These are phyloP conservation scores for Isoperla grammatica DNA, from an alignment of 2,888 invertebrate genomes.

Conservation along the genomic window DNA sequence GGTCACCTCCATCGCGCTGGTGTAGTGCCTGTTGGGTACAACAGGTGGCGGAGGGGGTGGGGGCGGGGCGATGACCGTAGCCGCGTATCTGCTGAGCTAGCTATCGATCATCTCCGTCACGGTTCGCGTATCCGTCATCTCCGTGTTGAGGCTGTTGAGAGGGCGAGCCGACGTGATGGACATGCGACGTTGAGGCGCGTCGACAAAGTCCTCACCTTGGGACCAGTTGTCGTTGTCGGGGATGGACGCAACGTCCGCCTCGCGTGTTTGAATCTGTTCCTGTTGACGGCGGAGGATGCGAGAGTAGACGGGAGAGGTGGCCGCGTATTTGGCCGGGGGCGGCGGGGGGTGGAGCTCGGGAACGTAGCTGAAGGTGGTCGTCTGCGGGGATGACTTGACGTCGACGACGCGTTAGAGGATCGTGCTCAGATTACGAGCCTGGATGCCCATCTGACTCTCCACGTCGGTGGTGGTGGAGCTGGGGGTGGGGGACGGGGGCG, in stretches of 20 bases:
- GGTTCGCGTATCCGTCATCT: conserved; percentile 73
- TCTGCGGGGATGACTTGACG: conserved; percentile 39
- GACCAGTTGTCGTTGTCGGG: conserved; percentile 37
- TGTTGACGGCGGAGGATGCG: conserved; percentile 50
- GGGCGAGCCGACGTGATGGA: conserved; percentile 42
- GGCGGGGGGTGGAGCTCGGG: conserved; percentile 65
- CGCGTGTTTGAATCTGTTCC: conserved; percentile 35
- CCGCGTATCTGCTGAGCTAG: conserved; percentile 50
- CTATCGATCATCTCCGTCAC: conserved; percentile 70
- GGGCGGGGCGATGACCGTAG: conserved; percentile 46
- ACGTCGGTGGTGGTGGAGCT: conserved; percentile 52
- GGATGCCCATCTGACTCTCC: conserved; percentile 62
- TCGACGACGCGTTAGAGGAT: conserved; percentile 72
- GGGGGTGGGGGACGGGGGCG: conserved; percentile 57
- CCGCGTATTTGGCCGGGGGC: conserved; percentile 51
- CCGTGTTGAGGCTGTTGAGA: conserved; percentile 65
- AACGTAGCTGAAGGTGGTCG: conserved; percentile 62
- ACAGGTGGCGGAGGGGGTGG: conserved; percentile 52
- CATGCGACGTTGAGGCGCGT: conserved; percentile 29
- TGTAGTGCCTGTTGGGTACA: conserved; percentile 48
- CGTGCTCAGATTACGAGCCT: conserved; percentile 64
- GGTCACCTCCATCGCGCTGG: conserved; percentile 38
- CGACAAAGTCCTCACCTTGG: conserved; percentile 33
- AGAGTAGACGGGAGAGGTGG: conserved; percentile 64
- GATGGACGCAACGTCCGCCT: conserved; percentile 29